phyloP scores from a whole-genome alignment of 2,797 vertebrate genomes.

The Micrastur ruficollis region DNA sequence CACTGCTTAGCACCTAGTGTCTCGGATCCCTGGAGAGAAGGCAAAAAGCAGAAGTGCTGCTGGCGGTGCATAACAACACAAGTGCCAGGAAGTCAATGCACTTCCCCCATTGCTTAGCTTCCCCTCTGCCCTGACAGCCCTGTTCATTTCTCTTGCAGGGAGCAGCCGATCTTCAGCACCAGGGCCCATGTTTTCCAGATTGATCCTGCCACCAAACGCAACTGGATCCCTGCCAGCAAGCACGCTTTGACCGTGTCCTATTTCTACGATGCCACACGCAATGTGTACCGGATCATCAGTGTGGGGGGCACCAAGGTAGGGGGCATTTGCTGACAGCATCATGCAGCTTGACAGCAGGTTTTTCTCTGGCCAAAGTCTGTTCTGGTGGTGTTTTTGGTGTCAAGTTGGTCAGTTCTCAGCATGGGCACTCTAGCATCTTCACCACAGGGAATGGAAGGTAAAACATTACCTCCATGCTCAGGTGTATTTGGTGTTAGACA shows the following conservation, averaged over 20 bases:
- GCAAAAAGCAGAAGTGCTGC: not conserved
- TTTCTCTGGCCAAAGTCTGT: too few species aligned
- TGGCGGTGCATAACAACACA: fast-evolving
- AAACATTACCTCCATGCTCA: not conserved
- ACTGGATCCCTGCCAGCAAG: constrained; percentile 95
- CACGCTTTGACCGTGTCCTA: constrained; percentile 93
- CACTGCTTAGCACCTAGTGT: not conserved
- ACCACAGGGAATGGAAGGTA: not conserved
- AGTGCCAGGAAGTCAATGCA: fast-evolving
- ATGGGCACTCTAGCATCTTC: not conserved
- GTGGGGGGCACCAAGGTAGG: constrained; percentile 93
- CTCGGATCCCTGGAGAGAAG: not conserved
- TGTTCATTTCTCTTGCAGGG: constrained; percentile 71
- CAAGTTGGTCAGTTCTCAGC: not conserved
- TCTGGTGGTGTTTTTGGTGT: not conserved
- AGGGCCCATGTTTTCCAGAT: constrained; percentile 97
- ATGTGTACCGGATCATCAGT: constrained; percentile 94
- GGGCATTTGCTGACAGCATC: not conserved
- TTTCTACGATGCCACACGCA: constrained; percentile 90
- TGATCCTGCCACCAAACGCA: constrained; percentile 91
- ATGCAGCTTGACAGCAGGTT: not conserved
- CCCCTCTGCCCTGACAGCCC: not conserved
- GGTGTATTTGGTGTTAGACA: not conserved
- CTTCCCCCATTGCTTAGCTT: not conserved
- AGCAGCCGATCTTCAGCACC: constrained; percentile 94